phyloP scores from a whole-genome alignment of 2,113 vertebrate species.

The Myrmophylax atrothorax region DNA sequence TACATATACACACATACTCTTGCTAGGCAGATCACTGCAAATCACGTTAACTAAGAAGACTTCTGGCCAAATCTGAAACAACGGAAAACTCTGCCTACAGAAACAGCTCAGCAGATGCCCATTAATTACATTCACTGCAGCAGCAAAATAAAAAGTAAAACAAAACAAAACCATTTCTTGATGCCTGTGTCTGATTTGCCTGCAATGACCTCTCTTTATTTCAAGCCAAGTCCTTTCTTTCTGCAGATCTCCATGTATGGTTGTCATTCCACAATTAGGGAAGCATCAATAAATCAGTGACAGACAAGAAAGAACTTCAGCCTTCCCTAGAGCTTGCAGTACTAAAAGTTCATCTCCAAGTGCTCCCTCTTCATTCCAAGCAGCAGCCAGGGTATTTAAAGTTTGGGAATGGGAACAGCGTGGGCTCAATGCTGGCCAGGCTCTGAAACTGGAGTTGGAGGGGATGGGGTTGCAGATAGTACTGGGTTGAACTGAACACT shows the following conservation, averaged over 20 bases:
- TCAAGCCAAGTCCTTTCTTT: slow-evolving; percentile 43
- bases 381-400: background rate
- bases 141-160: slow-evolving; percentile 3
- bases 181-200: slow-evolving; percentile 53
- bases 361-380: slow-evolving; percentile 19
- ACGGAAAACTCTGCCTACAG: slow-evolving; percentile 28
- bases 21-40: slow-evolving; percentile 1
- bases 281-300: slow-evolving; percentile 49
- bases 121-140: slow-evolving; percentile 40
- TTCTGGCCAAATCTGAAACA: slow-evolving; percentile 56
- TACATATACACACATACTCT: background rate
- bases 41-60: slow-evolving; percentile 26
- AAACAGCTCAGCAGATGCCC: slow-evolving; percentile 26
- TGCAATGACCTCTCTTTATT: slow-evolving; percentile 49
- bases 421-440: background rate
- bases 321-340: background rate
- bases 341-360: slow-evolving; percentile 41
- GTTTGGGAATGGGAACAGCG: background rate
- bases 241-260: slow-evolving; percentile 55
- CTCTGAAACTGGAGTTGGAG: background rate
- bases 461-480: background rate
- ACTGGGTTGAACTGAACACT: background rate
- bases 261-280: slow-evolving; percentile 44
- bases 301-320: background rate
- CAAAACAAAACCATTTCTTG: slow-evolving; percentile 12